A percentile compares a stretch with the other conserved stretches of the same genome.
These are phyloP conservation scores for Chrysoperla carnea DNA, from an alignment of 1,140 invertebrate species.

Conservation along the genomic window DNA sequence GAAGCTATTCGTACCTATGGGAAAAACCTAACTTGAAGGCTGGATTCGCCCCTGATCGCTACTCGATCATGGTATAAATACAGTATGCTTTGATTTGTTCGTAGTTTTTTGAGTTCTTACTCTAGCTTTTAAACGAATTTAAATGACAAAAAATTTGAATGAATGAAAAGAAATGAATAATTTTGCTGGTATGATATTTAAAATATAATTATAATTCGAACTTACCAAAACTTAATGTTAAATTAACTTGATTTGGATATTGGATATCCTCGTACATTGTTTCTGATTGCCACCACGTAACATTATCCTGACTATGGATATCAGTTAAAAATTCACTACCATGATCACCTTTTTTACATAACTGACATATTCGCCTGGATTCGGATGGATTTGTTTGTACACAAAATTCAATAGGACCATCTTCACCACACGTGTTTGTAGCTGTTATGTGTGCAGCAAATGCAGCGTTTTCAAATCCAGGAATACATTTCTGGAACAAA, in stretches of 20 bases:
- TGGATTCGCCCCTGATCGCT: too few relatives aligned
- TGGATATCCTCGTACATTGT: constrained; percentile 90
- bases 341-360: constrained; percentile 45
- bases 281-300: constrained; percentile 97
- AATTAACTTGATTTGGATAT: constrained; percentile 77
- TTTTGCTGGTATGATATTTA: too few relatives aligned
- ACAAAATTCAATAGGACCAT: constrained; percentile 64
- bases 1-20: too few relatives aligned
- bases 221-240: constrained; percentile 78
- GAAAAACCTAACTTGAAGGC: too few relatives aligned
- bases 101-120: too few relatives aligned
- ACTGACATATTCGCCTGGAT: constrained; percentile 40
- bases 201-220: constrained; percentile 5
- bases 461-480: constrained; percentile 92
- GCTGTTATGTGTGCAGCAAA: constrained; percentile 74
- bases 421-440: constrained; percentile 87
- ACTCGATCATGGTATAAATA: too few relatives aligned
- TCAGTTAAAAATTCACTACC: constrained; percentile 76
- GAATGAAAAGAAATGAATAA: too few relatives aligned
- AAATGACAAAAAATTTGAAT: too few relatives aligned
- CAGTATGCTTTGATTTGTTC: too few relatives aligned
- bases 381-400: constrained; percentile 57
- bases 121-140: too few relatives aligned
- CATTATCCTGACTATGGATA: constrained; percentile 69
- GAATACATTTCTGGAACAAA: constrained; percentile 70